Percentiles rank a stretch among this genome's conserved stretches.
Evolutionary conservation across 2,113 vertebrate species (phyloP).

Genomic region (Verasper variegatus): DNA sequence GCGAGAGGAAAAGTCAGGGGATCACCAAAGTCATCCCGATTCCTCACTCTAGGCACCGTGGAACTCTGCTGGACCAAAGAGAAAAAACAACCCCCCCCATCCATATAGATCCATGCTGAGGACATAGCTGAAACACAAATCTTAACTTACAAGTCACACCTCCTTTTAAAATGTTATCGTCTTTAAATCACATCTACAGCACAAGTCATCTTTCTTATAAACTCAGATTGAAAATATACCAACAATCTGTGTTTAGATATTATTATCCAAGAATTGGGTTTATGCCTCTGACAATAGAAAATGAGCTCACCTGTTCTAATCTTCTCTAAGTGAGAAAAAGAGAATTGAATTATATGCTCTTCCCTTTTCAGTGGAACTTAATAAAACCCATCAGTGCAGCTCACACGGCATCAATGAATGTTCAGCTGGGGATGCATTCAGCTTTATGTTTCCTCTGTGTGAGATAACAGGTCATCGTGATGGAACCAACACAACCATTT

Average conservation of each 20-base stretch:
- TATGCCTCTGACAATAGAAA: constrained; percentile 26
- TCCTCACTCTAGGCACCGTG: no score
- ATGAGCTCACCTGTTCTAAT: constrained; percentile 55
- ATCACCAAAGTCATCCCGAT: no score
- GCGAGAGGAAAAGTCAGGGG: no score
- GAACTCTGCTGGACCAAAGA: no score
- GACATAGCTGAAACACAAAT: not conserved
- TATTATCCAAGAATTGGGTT: not conserved
- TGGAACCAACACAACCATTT: constrained; percentile 49
- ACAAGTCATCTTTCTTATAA: not conserved
- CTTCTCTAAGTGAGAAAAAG: constrained; percentile 52
- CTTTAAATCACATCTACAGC: not conserved
- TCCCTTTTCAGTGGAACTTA: constrained; percentile 66
- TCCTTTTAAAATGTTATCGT: not conserved
- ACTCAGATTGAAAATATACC: not conserved
- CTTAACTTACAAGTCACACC: not conserved
- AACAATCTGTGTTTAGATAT: constrained; percentile 9
- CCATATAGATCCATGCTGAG: not conserved
- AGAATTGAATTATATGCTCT: constrained; percentile 55
- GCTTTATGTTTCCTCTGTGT: constrained; percentile 65
- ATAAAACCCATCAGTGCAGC: constrained; percentile 64
- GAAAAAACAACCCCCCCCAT: no score
- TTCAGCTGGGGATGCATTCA: constrained; percentile 48
- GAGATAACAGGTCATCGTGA: constrained; percentile 59
- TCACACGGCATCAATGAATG: constrained; percentile 53